These are phyloP conservation scores for Melozone crissalis DNA, from an alignment of 2,113 vertebrate genomes.

Conservation along the genomic window DNA sequence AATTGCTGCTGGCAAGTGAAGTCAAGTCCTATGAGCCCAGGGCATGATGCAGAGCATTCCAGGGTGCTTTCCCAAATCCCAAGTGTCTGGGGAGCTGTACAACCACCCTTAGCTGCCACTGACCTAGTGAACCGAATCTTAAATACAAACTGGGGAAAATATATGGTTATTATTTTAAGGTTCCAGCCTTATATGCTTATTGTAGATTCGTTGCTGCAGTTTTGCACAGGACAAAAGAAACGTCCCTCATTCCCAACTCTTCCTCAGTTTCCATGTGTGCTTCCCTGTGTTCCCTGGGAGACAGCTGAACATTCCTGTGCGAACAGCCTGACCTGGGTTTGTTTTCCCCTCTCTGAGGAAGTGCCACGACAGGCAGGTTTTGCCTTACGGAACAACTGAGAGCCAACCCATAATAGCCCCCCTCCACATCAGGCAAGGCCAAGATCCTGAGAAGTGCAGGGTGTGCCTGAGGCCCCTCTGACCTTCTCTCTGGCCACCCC, in stretches of 20 bases:
- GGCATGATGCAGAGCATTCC: not conserved
- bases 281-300: not conserved
- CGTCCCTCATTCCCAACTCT: not conserved
- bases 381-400: not conserved
- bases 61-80: not conserved
- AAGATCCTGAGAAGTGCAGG: not conserved
- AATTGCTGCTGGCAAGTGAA: not conserved
- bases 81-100: not conserved
- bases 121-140: not conserved
- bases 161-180: not conserved
- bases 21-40: not conserved
- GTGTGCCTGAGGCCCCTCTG: not conserved
- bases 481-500: not conserved
- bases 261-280: not conserved
- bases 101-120: not conserved
- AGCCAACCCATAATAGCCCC: not conserved
- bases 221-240: not conserved
- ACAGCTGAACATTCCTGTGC: not conserved
- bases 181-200: not conserved
- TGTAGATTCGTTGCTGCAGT: not conserved
- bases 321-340: not conserved
- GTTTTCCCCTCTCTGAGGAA: fast-evolving
- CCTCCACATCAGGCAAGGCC: fast-evolving
- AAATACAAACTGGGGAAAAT: not conserved
- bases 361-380: not conserved